Percentiles rank a stretch among this genome's conserved stretches.
phyloP scores from a whole-genome alignment of 2,113 vertebrate genomes.

The Seriola rivoliana region DNA sequence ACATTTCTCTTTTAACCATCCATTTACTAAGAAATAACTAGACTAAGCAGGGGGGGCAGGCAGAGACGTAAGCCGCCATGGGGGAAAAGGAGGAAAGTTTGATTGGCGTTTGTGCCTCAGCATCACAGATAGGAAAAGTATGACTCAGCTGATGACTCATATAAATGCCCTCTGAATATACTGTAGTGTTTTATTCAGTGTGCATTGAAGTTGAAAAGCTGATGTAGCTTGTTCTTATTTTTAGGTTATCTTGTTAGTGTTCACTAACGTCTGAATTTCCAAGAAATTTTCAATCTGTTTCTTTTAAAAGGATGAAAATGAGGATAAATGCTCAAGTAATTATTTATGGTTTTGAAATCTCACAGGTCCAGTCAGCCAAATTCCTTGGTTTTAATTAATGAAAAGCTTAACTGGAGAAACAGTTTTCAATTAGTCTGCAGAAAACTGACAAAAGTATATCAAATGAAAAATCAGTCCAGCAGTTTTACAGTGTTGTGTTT shows the following conservation, averaged over 20 bases:
- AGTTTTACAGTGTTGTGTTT: neutral
- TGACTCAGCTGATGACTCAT: slow-evolving; percentile 71
- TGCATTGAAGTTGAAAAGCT: slow-evolving; percentile 36
- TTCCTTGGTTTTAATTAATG: slow-evolving; percentile 36
- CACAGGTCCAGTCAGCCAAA: slow-evolving; percentile 34
- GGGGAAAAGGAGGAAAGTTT: neutral
- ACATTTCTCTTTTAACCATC: neutral
- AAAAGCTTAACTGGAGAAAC: slow-evolving; percentile 28
- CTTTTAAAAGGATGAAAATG: slow-evolving; percentile 12
- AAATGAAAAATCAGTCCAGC: neutral
- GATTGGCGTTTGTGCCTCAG: slow-evolving; percentile 38
- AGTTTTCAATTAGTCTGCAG: slow-evolving; percentile 37
- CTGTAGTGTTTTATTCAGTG: slow-evolving; percentile 59
- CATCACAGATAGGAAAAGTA: slow-evolving; percentile 53
- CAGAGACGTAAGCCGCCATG: no score
- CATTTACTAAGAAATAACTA: neutral
- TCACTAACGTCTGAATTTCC: neutral
- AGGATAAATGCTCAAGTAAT: slow-evolving; percentile 27
- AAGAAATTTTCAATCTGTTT: slow-evolving; percentile 10
- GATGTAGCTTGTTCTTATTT: slow-evolving; percentile 32
- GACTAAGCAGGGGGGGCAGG: neutral
- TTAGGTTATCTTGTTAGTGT: slow-evolving; percentile 13
- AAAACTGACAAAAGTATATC: slow-evolving; percentile 15
- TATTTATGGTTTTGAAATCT: slow-evolving; percentile 35
- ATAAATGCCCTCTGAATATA: slow-evolving; percentile 57